These are phyloP conservation scores for Lepidurus arcticus DNA, from an alignment of 1,140 invertebrate species.

Conservation along the genomic window DNA sequence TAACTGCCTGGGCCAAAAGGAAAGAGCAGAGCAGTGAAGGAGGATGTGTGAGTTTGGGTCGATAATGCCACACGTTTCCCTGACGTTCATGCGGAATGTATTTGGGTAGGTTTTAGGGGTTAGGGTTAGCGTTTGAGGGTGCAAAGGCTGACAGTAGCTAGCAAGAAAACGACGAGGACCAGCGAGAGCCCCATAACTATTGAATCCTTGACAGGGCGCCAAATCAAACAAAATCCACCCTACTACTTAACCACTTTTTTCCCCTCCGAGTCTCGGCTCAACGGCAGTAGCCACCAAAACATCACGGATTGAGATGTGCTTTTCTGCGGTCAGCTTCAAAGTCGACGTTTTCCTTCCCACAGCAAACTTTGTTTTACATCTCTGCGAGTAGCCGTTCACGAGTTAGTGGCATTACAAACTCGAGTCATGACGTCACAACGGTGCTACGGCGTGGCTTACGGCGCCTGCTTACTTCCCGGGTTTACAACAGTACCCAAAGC, in stretches of 20 bases:
- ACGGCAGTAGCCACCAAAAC: no score
- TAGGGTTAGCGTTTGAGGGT: neutral
- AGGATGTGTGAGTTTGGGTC: conserved; percentile 12
- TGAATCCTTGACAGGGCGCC: conserved; percentile 1
- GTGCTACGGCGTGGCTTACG: no score
- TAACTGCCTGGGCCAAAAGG: neutral
- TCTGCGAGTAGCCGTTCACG: no score
- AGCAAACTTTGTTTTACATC: no score
- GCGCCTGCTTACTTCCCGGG: no score
- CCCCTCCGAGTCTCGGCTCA: neutral
- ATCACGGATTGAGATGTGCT: no score
- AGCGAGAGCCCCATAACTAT: neutral
- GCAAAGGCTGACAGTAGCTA: neutral
- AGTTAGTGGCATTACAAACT: no score
- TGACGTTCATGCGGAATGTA: conserved; percentile 4
- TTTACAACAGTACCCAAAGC: no score
- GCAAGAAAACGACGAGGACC: neutral
- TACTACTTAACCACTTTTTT: neutral
- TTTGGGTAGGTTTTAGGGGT: conserved; percentile 14
- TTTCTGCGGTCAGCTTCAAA: no score
- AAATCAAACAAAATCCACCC: conserved; percentile 4
- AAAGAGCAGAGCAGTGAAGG: neutral
- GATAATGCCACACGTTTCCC: conserved; percentile 6
- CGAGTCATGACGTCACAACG: no score
- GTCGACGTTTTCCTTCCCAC: no score